These are phyloP conservation scores for Selenia dentaria DNA, from an alignment of 2,888 invertebrate genomes.

Conservation along the genomic window DNA sequence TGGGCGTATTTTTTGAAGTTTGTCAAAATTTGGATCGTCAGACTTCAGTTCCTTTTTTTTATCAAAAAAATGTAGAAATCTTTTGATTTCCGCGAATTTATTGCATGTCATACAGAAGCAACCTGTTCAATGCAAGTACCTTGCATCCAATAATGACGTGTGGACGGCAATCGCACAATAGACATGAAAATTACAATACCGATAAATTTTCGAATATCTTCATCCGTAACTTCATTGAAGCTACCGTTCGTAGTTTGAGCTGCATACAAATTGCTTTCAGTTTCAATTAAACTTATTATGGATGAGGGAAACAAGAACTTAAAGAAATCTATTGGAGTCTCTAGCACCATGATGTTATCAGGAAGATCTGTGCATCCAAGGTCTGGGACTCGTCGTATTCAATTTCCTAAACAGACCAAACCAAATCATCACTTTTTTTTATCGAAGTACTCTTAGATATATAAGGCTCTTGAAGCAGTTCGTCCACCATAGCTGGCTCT, in stretches of 20 bases:
- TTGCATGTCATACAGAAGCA: conserved; percentile 25
- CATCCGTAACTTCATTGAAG: not conserved
- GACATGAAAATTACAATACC: conserved; percentile 30
- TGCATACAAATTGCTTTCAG: not conserved
- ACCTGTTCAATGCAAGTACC: conserved; percentile 30
- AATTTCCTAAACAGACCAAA: not conserved
- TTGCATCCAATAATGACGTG: conserved; percentile 34
- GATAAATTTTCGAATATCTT: conserved; percentile 8
- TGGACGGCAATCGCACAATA: conserved; percentile 31
- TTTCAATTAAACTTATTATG: not conserved
- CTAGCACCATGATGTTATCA: not conserved
- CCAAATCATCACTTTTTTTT: no score
- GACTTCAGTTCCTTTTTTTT: conserved; percentile 20
- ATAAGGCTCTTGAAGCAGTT: no score
- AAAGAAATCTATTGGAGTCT: not conserved
- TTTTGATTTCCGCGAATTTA: no score
- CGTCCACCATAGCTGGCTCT: no score
- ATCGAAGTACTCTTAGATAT: no score
- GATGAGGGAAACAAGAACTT: not conserved
- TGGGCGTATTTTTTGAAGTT: conserved; percentile 37
- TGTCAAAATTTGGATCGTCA: conserved; percentile 24
- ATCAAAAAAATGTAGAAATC: conserved; percentile 28
- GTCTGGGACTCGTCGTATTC: not conserved
- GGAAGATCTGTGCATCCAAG: not conserved
- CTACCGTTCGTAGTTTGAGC: not conserved